Base-by-base conservation (phyloP, 1,140 invertebrate genomes). In the Platyscapa corneri region DNA sequence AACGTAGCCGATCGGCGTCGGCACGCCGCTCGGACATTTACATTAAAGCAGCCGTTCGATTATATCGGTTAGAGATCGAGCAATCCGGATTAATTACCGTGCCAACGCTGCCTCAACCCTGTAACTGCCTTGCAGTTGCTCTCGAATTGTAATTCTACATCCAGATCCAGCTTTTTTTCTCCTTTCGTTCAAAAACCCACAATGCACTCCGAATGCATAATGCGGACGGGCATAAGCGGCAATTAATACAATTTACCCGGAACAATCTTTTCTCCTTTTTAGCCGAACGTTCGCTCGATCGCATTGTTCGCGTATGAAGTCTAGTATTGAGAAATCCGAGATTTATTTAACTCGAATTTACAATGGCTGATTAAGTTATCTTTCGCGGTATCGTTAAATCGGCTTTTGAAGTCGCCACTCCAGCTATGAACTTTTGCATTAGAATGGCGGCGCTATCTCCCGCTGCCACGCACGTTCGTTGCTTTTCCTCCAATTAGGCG, bases 41-140 rank as follows among this genome's bases (percentile, higher is more conserved):
- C 80, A 82, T 82, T 82, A 82, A 72, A 82, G 42, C 79, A 34
- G 12, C n/a, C 79, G 79, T 49, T 72, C 56, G 79, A 82, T 74
- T 82, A 82, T 65, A 83, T 83, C 74, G 72, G 74, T 67, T 83
- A 76, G 72, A 83, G 72, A 83, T 83, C 82, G 80, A 76, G 82
- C 82, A 65, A 76, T 83, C 72, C 56, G 82, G 74, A 83, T 83
- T 83, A 83, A 83, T 83, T 83, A 65, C 72, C 81, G 53, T n/a
- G 49, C 46, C n/a, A n/a, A 65, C 56, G 60, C 60, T 32, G 60
- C 78, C n/a, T 23, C 32, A 14, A 39, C 7, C 42, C 42, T 32
- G 10, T 14, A 23, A 67, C 64, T n/a, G 34, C 16, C 49, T 49
- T 46, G 0, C 75, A 16, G 6, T 78, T 23, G 32, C 5, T 83